phyloP scores from a whole-genome alignment of 92 coral and sea anemone genomes.

The Umimayanthus chanpuru region DNA sequence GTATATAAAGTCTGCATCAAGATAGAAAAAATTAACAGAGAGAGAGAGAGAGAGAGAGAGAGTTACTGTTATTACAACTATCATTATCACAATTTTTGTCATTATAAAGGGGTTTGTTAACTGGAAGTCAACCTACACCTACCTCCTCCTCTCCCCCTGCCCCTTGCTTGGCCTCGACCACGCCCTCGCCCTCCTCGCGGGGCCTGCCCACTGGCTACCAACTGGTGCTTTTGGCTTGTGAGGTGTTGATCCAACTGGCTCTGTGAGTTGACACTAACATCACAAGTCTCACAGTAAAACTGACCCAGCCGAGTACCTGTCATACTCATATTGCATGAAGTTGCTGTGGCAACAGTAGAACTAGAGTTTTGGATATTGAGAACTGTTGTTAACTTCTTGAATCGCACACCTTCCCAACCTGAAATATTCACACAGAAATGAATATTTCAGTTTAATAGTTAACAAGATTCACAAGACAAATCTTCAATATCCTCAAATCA shows the following conservation, averaged over 20 bases:
- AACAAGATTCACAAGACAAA: background rate
- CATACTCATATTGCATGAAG: constrained; percentile 35
- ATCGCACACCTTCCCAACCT: constrained; percentile 78
- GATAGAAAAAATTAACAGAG: too few species aligned
- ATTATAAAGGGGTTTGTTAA: background rate
- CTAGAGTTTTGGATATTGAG: constrained; percentile 46
- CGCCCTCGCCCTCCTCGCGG: background rate
- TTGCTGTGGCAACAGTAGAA: constrained; percentile 19
- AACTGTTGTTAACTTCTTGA: constrained; percentile 69
- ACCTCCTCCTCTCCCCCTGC: constrained; percentile 1
- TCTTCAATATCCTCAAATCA: background rate
- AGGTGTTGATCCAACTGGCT: constrained; percentile 77
- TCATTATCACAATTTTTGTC: too few species aligned
- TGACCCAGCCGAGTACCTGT: constrained; percentile 63
- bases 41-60: too few species aligned
- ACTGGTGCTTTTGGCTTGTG: constrained; percentile 70
- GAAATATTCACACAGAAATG: background rate
- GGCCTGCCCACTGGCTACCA: constrained; percentile 19
- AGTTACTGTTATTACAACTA: too few species aligned
- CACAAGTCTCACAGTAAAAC: constrained; percentile 75
- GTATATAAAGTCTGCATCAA: too few species aligned
- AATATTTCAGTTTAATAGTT: background rate
- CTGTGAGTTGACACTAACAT: constrained; percentile 73
- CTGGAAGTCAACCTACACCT: background rate
- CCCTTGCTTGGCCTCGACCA: constrained; percentile 15